These are phyloP conservation scores for Hesperia comma DNA, from an alignment of 2,888 invertebrate species.

Conservation along the genomic window DNA sequence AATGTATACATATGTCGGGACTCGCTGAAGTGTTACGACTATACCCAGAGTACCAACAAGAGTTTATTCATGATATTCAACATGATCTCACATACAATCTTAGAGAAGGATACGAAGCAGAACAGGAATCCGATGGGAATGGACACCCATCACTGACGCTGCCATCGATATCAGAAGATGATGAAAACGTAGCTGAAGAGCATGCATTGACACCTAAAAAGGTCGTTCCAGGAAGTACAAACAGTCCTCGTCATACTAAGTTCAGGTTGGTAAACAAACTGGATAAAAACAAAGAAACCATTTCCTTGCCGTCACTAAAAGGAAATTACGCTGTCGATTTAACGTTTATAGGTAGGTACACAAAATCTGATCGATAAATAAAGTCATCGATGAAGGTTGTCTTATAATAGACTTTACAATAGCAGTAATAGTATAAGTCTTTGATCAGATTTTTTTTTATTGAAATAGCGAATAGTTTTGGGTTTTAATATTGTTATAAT, in stretches of 20 bases:
- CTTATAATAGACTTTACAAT: neutral
- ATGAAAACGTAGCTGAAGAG: conserved; percentile 93
- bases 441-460: too few relatives aligned
- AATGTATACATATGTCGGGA: conserved; percentile 96
- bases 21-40: conserved; percentile 94
- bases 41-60: conserved; percentile 97
- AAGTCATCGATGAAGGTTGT: neutral
- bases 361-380: conserved; percentile 3
- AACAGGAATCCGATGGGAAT: conserved; percentile 90
- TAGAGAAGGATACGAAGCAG: conserved; percentile 95
- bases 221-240: conserved; percentile 81
- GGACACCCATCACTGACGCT: conserved; percentile 92
- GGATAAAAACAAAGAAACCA: conserved; percentile 5
- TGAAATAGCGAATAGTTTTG: too few relatives aligned
- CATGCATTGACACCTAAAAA: conserved; percentile 87
- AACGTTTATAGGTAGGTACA: conserved; percentile 12
- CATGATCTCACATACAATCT: conserved; percentile 98
- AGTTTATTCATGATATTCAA: conserved; percentile 96
- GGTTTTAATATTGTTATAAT: too few relatives aligned
- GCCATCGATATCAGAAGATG: conserved; percentile 97
- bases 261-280: conserved; percentile 62
- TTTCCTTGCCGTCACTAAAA: conserved; percentile 10
- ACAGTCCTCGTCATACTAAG: conserved; percentile 88
- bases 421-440: too few relatives aligned
- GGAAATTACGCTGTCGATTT: conserved; percentile 6